Evolutionary conservation across 1,140 invertebrate species (phyloP).

Genomic region (Drosophila varians): DNA sequence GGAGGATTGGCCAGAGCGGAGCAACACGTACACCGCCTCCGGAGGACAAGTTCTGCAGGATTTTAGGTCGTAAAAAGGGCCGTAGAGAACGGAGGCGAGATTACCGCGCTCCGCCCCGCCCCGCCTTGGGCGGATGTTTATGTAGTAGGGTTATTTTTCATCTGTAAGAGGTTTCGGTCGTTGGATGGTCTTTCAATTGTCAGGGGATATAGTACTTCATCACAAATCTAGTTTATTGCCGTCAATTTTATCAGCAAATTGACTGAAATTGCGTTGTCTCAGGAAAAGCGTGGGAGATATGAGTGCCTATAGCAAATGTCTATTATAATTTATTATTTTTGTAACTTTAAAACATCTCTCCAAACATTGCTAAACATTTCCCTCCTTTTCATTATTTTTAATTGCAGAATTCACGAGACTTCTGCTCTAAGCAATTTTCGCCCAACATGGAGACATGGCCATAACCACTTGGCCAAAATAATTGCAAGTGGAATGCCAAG

Average conservation of each 20-base stretch:
- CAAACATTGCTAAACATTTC: too few species aligned
- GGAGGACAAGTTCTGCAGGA: neutral
- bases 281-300: neutral
- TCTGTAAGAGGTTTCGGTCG: constrained; percentile 4
- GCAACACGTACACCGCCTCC: constrained; percentile 33
- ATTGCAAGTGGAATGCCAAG: constrained; percentile 36
- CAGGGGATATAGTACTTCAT: constrained; percentile 2
- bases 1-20: constrained; percentile 25
- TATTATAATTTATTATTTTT: neutral
- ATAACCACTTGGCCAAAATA: constrained; percentile 7
- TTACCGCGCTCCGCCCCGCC: constrained; percentile 15
- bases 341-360: neutral
- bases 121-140: constrained; percentile 35
- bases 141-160: constrained; percentile 17
- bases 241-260: neutral
- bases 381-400: constrained; percentile 64
- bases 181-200: constrained; percentile 10
- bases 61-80: neutral
- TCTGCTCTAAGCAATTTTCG: constrained; percentile 84
- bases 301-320: too few species aligned
- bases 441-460: constrained; percentile 21
- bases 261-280: neutral
- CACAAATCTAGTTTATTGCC: constrained; percentile 5
- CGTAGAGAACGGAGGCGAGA: constrained; percentile 20
- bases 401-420: constrained; percentile 88